Evolutionary conservation across 2,113 vertebrate species (phyloP).

Genomic region (Dolichallabes microphthalmus): DNA sequence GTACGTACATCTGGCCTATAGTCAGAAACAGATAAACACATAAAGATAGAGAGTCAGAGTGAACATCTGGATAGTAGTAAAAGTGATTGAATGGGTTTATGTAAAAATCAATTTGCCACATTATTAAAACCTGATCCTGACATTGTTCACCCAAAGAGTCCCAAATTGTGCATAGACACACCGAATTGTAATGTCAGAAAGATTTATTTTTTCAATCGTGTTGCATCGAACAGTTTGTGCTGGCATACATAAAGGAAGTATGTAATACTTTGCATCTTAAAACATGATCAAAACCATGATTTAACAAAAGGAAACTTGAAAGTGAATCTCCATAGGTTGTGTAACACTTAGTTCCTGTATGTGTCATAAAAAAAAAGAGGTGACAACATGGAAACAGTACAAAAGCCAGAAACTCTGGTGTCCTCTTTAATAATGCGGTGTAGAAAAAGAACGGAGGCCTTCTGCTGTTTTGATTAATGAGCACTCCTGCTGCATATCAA

Average conservation of each 20-base stretch:
- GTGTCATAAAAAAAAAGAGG: conserved; percentile 1
- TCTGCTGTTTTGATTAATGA: conserved; percentile 70
- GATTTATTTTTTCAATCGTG: background rate
- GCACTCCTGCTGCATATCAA: conserved; percentile 54
- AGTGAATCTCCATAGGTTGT: background rate
- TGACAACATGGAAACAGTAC: conserved; percentile 34
- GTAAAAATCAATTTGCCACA: background rate
- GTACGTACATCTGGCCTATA: background rate
- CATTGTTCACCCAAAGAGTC: background rate
- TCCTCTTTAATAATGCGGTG: conserved; percentile 68
- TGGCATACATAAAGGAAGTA: background rate
- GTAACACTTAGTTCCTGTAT: background rate
- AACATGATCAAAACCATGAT: background rate
- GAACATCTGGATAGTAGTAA: background rate
- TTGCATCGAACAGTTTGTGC: background rate
- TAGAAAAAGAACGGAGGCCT: conserved; percentile 69
- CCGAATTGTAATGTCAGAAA: background rate
- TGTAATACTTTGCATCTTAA: no score
- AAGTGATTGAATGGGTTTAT: background rate
- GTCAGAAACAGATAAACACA: background rate
- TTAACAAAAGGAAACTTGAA: background rate
- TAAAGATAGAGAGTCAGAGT: background rate
- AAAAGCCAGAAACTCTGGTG: conserved; percentile 47
- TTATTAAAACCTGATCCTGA: background rate
- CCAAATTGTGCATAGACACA: background rate